Evolutionary conservation across 2,888 invertebrate species (phyloP).

Genomic region (Tryphoninae sp.): DNA sequence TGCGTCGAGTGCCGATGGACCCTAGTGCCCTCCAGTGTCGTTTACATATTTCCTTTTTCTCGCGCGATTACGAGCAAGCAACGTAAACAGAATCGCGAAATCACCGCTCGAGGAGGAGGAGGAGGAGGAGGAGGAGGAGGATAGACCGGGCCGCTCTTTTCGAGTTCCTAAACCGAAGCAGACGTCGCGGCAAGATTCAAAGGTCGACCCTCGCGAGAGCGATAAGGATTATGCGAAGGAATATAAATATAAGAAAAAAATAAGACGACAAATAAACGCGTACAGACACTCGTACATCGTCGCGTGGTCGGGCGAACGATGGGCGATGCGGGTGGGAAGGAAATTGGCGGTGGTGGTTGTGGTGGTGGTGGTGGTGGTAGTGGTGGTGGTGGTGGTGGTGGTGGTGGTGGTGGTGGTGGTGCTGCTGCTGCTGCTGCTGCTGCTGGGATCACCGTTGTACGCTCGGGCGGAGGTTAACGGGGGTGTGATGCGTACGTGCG

Average conservation of each 20-base stretch:
- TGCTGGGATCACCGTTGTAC: neutral
- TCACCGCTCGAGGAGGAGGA: neutral
- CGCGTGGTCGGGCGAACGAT: neutral
- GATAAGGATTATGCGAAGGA: constrained; percentile 28
- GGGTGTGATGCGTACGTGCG: constrained; percentile 46
- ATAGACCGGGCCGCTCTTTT: too few relatives aligned
- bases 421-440: neutral
- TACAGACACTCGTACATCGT: neutral
- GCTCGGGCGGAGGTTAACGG: constrained; percentile 1
- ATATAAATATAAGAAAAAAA: constrained; percentile 1
- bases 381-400: neutral
- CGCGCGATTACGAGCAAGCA: neutral
- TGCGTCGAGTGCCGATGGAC: neutral
- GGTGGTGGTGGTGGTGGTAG: neutral
- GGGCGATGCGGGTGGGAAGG: neutral
- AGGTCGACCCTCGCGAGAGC: constrained; percentile 48
- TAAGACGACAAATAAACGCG: constrained; percentile 37
- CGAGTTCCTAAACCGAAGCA: neutral
- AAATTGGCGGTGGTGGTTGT: neutral
- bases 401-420: neutral
- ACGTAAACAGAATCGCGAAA: neutral
- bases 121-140: neutral
- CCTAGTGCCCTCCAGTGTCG: too few relatives aligned
- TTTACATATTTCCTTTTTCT: too few relatives aligned
- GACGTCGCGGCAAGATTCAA: constrained; percentile 43